phyloP scores from a whole-genome alignment of 2,888 invertebrate species.

The Mythimna pallens region DNA sequence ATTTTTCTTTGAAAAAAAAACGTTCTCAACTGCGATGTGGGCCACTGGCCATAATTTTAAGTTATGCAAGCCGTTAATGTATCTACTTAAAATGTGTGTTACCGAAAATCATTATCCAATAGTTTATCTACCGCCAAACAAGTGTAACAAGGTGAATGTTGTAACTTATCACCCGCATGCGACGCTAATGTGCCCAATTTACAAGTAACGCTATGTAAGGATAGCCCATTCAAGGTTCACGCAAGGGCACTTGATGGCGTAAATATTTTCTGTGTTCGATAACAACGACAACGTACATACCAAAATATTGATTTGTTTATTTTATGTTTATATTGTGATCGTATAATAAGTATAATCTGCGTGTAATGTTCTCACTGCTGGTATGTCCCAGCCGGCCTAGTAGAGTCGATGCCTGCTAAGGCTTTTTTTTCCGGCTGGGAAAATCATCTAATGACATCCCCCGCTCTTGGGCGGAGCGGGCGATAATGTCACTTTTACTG shows the following conservation, averaged over 20 bases:
- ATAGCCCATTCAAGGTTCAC: conserved; percentile 30
- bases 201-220: conserved; percentile 4
- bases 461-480: too few species aligned
- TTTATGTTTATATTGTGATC: neutral
- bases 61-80: too few species aligned
- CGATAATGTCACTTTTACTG: too few species aligned
- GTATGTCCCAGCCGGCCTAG: too few species aligned
- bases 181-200: conserved; percentile 29
- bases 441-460: too few species aligned
- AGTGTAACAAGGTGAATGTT: conserved; percentile 43
- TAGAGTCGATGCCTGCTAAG: too few species aligned
- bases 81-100: neutral
- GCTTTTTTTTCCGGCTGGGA: too few species aligned
- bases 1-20: too few species aligned
- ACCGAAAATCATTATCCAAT: neutral
- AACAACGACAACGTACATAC: too few species aligned
- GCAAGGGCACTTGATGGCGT: conserved; percentile 26
- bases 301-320: conserved; percentile 1
- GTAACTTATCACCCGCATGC: conserved; percentile 49
- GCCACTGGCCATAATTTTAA: too few species aligned
- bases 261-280: neutral
- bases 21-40: too few species aligned
- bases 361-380: too few species aligned
- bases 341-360: neutral
- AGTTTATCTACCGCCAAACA: conserved; percentile 3